phyloP scores from a whole-genome alignment of 2,797 vertebrate genomes.

The Gobionotothen gibberifrons region DNA sequence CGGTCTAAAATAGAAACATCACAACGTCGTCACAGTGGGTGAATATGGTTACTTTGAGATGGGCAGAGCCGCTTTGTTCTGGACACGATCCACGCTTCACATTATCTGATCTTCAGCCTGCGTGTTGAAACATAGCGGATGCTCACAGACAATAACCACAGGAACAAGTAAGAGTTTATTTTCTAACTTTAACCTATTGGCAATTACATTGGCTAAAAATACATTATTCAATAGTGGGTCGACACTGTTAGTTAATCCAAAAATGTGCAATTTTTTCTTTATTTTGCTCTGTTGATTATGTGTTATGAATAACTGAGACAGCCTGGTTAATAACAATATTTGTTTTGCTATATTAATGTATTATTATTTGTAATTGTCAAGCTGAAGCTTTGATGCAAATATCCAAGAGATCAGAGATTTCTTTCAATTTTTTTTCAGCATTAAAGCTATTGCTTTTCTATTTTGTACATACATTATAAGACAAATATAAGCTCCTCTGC shows the following conservation, averaged over 20 bases:
- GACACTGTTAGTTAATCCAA: not conserved
- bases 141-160: slow-evolving; percentile 16
- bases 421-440: accelerated
- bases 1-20: slow-evolving; percentile 20
- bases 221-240: not conserved
- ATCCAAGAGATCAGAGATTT: not conserved
- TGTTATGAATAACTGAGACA: not conserved
- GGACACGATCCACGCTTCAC: slow-evolving; percentile 12
- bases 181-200: not conserved
- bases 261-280: not conserved
- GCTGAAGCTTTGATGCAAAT: not conserved
- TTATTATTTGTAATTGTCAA: not conserved
- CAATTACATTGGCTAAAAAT: not conserved
- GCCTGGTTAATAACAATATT: not conserved
- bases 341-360: not conserved
- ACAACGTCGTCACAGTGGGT: not conserved
- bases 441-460: not conserved
- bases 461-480: not conserved
- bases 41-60: not conserved
- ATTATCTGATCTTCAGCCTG: slow-evolving; percentile 53
- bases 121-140: slow-evolving; percentile 36
- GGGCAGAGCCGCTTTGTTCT: slow-evolving; percentile 33
- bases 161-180: slow-evolving; percentile 43
- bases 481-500: not conserved
- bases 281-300: not conserved